Percentiles rank a stretch among this genome's conserved stretches.
Conservation (phyloP, 2,888 invertebrate species). For the Trichogramma evanescens region DNA sequence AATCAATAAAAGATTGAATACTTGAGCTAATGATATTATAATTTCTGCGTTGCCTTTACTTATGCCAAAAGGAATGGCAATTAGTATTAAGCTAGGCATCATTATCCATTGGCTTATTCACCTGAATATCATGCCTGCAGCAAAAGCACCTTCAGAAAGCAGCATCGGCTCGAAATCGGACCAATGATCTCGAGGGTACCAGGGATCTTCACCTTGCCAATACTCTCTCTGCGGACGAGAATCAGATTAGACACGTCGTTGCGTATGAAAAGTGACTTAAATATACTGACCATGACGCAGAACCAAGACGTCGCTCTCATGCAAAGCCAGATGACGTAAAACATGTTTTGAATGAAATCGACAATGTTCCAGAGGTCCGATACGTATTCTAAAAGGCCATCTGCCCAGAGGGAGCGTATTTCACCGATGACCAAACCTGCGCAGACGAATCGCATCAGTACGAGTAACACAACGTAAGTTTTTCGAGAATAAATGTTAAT, state of each 20-base stretch:
- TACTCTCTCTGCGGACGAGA: slow-evolving; percentile 57
- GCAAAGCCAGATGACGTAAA: slow-evolving; percentile 90
- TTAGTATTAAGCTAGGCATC: background rate
- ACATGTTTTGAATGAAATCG: slow-evolving; percentile 92
- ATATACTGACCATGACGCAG: slow-evolving; percentile 69
- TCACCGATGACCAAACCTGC: slow-evolving; percentile 91
- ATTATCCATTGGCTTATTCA: slow-evolving; percentile 28
- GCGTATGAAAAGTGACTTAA: background rate
- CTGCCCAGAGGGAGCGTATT: slow-evolving; percentile 82
- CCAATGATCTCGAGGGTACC: slow-evolving; percentile 86
- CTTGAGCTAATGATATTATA: too few relatives aligned
- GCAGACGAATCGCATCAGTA: background rate
- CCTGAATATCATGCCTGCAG: slow-evolving; percentile 93
- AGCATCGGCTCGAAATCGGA: slow-evolving; percentile 93
- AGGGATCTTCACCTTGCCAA: slow-evolving; percentile 65
- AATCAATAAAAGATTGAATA: too few relatives aligned
- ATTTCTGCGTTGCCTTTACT: too few relatives aligned
- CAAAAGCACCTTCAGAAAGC: slow-evolving; percentile 88
- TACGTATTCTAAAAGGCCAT: slow-evolving; percentile 84
- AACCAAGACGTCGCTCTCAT: slow-evolving; percentile 83
- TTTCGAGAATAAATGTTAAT: too few relatives aligned
- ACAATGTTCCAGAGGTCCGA: slow-evolving; percentile 97
- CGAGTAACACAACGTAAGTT: background rate
- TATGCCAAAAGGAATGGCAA: background rate
- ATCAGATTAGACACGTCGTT: slow-evolving; percentile 12